Evolutionary conservation across 1,140 invertebrate species (phyloP).

Genomic region (Trachymyrmex septentrionalis): DNA sequence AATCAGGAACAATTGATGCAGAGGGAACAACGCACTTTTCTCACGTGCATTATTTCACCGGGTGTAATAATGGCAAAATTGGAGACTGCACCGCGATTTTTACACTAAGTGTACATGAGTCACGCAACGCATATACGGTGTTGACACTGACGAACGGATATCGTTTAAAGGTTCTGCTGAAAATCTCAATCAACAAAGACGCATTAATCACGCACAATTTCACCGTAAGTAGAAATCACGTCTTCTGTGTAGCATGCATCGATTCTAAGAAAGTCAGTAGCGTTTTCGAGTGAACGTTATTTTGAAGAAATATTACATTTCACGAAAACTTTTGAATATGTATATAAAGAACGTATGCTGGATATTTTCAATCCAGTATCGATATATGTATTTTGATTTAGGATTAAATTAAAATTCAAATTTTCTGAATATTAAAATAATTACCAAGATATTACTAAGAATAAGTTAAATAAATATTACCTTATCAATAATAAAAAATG

Average conservation of each 20-base stretch:
- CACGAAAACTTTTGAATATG: not conserved
- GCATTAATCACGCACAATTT: not conserved
- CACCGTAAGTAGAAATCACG: constrained; percentile 7
- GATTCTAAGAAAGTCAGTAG: not conserved
- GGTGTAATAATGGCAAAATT: not conserved
- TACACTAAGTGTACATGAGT: constrained; percentile 11
- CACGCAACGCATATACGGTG: not conserved
- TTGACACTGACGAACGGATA: not conserved
- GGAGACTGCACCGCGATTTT: not conserved
- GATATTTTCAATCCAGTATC: not conserved
- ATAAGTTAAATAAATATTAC: too few relatives aligned
- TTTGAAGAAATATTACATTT: not conserved
- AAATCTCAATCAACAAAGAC: not conserved
- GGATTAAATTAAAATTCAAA: not conserved
- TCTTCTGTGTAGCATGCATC: not conserved
- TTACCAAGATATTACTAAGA: too few relatives aligned
- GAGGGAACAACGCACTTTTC: not conserved
- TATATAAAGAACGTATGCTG: not conserved
- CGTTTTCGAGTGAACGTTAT: not conserved
- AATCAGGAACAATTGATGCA: constrained; percentile 24
- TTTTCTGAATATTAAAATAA: not conserved
- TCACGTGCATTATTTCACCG: not conserved
- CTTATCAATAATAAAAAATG: too few relatives aligned
- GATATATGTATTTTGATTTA: constrained; percentile 1
- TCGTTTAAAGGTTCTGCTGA: constrained; percentile 10